Evolutionary conservation across 2,113 vertebrate genomes (phyloP), one percentile per base, ranked within the genome.

Genomic region (Dascyllus trimaculatus): DNA sequence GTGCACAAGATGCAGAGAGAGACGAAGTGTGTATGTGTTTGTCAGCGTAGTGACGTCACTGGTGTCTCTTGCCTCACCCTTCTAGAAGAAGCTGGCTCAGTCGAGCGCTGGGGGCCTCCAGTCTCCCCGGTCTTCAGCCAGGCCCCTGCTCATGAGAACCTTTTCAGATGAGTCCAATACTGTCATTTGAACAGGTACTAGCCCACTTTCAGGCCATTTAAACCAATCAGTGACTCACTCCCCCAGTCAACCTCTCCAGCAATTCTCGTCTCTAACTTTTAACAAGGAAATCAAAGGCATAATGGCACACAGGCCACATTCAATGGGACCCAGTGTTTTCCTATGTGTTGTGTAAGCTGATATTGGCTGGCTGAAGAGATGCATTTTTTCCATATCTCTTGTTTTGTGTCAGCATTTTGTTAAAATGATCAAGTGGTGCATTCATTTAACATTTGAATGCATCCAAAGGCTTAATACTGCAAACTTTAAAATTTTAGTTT

Each of bases 111-210:
- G 94, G 95, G 94, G 88, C 86, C 91, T 90, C 91, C 87, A 93
- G 93, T 95, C 95, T 93, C 43, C 96, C 95, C 94, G 85, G 94
- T 96, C 96, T 93, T 96, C 96, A 94, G 94, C 96, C 96, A 96
- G 94, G 95, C 97, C 97, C 88, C 97, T 99, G 92, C 97, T 99
- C 96, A 97, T 98, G 96, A 96, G 97, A 97, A 97, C 97, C 21
- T 99, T 99, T 96, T 99, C 98, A 97, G 96, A 98, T 82, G 98
- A 97, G 85, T 97, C 97, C 97, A 97, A 95, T 95, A 91, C 94
- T 96, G 89, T 97, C 91, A 92, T 95, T 88, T 99, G 86, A 98
- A 96, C 97, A 99, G 97, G 98, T 99, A 99, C 96, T 94, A 86
- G 89, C 71, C 84, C 60, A 83, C 53, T 69, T 71, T 76, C 67